Conservation (phyloP, 2,113 vertebrate genomes). For the Falcunculus frontatus region DNA sequence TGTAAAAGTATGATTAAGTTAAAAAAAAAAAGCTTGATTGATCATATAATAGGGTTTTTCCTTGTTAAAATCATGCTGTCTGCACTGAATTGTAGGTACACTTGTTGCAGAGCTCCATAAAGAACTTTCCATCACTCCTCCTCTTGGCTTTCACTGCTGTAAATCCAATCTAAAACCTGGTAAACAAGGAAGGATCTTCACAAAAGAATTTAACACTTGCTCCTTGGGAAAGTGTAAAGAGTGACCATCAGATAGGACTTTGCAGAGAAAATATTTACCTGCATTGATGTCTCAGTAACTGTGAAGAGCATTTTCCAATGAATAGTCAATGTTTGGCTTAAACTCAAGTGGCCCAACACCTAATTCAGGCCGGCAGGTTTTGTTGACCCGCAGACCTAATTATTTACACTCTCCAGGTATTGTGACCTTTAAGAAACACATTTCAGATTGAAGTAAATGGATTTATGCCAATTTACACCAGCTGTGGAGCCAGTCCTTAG, state of each 20-base stretch:
- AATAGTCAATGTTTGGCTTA: slow-evolving; percentile 60
- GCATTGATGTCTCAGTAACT: not conserved
- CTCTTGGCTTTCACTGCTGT: not conserved
- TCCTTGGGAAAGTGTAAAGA: slow-evolving; percentile 29
- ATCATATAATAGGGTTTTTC: not conserved
- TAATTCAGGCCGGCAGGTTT: slow-evolving; percentile 40
- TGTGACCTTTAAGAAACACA: slow-evolving; percentile 23
- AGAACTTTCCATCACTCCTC: not conserved
- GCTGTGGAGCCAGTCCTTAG: not conserved
- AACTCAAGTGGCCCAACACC: slow-evolving; percentile 35
- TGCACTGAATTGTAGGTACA: not conserved
- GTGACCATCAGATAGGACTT: slow-evolving; percentile 9
- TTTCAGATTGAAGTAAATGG: not conserved
- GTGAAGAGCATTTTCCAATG: slow-evolving; percentile 49
- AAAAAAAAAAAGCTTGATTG: not conserved
- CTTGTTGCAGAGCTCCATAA: not conserved
- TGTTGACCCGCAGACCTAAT: slow-evolving; percentile 28
- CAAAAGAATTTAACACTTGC: not conserved
- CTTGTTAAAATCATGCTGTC: not conserved
- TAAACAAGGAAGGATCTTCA: not conserved
- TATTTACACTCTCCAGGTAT: slow-evolving; percentile 38
- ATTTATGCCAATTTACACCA: not conserved
- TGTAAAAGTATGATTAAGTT: not conserved
- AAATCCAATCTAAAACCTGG: not conserved
- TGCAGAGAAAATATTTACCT: slow-evolving; percentile 57